These are phyloP conservation scores for Linyphia triangularis DNA, from an alignment of 2,888 invertebrate species.

Conservation along the genomic window DNA sequence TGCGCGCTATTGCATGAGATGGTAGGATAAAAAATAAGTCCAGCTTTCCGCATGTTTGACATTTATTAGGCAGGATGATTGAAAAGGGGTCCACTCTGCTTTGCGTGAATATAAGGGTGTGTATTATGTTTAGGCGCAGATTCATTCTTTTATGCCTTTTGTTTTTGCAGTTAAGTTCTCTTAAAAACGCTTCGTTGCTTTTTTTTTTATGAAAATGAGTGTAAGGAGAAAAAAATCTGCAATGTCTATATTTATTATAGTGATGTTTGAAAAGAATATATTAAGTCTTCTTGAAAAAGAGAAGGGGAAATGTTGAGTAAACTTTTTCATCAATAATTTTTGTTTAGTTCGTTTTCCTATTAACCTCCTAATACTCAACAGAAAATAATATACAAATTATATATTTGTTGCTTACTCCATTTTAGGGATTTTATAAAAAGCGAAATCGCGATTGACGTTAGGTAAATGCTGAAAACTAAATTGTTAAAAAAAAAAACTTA, in stretches of 20 bases:
- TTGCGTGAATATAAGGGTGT: not conserved
- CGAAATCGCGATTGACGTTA: too few species aligned
- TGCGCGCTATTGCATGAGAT: not conserved
- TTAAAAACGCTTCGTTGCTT: not conserved
- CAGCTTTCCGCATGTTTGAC: conserved; percentile 41
- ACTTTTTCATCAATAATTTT: too few species aligned
- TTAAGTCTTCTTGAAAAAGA: too few species aligned
- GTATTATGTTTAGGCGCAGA: not conserved
- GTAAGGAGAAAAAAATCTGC: not conserved
- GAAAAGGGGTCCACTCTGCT: conserved; percentile 33
- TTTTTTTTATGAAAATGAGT: not conserved
- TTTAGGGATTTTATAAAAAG: too few species aligned
- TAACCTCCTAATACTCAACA: too few species aligned
- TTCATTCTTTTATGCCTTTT: not conserved
- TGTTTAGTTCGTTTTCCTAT: too few species aligned
- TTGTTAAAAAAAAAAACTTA: too few species aligned
- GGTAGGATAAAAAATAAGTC: conserved; percentile 21
- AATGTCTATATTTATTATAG: not conserved
- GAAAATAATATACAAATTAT: too few species aligned
- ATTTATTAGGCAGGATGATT: conserved; percentile 49
- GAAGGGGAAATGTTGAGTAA: too few species aligned
- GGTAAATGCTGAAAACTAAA: too few species aligned
- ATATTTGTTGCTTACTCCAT: too few species aligned
- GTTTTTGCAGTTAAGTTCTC: not conserved
- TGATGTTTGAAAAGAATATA: too few species aligned